Evolutionary conservation across 2,113 vertebrate genomes (phyloP).

Genomic region (Sapajus apella): DNA sequence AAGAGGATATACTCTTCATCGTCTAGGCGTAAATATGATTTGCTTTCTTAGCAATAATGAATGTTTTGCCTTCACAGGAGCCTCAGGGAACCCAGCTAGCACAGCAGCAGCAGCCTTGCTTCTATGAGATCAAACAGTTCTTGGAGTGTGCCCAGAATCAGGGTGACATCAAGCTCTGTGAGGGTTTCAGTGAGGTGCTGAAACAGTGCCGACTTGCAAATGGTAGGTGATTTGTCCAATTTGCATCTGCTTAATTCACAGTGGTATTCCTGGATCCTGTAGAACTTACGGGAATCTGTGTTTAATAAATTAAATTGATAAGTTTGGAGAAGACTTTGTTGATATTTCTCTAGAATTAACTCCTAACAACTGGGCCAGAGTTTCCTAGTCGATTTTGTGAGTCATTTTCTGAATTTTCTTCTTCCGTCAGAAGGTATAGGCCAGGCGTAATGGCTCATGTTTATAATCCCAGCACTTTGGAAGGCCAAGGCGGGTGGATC

Average conservation of each 20-base stretch:
- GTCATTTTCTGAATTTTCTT: not conserved
- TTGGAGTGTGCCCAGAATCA: conserved; percentile 97
- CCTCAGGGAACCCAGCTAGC: conserved; percentile 81
- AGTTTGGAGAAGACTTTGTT: not conserved
- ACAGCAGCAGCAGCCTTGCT: conserved; percentile 86
- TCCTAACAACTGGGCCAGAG: not conserved
- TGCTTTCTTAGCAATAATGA: not conserved
- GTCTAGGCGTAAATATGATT: not conserved
- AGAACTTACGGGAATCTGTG: not conserved
- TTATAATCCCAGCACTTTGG: too few relatives aligned
- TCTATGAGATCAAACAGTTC: conserved; percentile 95
- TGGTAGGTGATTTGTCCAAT: conserved; percentile 83
- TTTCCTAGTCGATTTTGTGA: not conserved
- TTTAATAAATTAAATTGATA: not conserved
- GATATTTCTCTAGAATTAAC: not conserved
- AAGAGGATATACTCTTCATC: not conserved
- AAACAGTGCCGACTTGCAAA: conserved; percentile 94
- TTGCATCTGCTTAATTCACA: fast-evolving
- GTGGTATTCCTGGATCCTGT: fast-evolving
- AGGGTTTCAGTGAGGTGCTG: conserved; percentile 96
- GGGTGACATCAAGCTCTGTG: conserved; percentile 93
- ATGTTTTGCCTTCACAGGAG: conserved; percentile 85
- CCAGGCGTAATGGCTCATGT: too few relatives aligned
- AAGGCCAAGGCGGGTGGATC: too few relatives aligned
- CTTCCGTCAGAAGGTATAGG: not conserved